phyloP scores from a whole-genome alignment of 2,888 invertebrate genomes.

The Hirudinaria manillensis region DNA sequence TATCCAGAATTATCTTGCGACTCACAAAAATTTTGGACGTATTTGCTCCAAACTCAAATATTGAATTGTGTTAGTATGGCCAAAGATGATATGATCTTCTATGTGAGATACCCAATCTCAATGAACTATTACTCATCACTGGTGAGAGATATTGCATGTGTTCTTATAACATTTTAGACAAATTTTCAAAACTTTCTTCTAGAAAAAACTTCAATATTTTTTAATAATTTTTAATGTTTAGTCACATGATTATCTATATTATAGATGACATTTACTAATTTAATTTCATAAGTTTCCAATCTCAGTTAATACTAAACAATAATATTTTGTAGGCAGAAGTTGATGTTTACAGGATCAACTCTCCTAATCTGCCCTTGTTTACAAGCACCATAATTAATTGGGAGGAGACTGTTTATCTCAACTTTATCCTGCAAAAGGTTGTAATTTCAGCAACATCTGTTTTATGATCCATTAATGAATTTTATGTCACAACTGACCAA shows the following conservation, averaged over 20 bases:
- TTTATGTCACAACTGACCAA: neutral
- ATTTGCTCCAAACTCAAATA: conserved; percentile 87
- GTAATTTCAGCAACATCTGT: conserved; percentile 5
- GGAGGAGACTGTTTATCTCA: conserved; percentile 98
- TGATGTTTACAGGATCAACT: conserved; percentile 94
- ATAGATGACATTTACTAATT: too few species aligned
- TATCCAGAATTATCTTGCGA: neutral
- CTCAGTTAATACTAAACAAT: too few species aligned
- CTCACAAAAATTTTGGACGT: conserved; percentile 80
- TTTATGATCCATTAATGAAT: neutral
- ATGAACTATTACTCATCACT: neutral
- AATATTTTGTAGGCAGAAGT: conserved; percentile 58
- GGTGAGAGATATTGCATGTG: neutral
- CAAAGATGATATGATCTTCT: conserved; percentile 81
- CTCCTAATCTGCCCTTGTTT: conserved; percentile 81
- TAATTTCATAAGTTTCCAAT: too few species aligned
- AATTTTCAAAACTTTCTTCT: too few species aligned
- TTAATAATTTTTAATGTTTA: too few species aligned
- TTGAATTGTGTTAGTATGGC: conserved; percentile 62
- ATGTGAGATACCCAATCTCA: conserved; percentile 63
- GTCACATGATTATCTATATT: too few species aligned
- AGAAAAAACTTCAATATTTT: too few species aligned
- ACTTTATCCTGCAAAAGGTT: conserved; percentile 87
- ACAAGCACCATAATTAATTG: conserved; percentile 94
- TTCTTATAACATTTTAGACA: too few species aligned